Base-by-base conservation (phyloP, 2,797 vertebrate genomes). In the Meda fulgida region DNA sequence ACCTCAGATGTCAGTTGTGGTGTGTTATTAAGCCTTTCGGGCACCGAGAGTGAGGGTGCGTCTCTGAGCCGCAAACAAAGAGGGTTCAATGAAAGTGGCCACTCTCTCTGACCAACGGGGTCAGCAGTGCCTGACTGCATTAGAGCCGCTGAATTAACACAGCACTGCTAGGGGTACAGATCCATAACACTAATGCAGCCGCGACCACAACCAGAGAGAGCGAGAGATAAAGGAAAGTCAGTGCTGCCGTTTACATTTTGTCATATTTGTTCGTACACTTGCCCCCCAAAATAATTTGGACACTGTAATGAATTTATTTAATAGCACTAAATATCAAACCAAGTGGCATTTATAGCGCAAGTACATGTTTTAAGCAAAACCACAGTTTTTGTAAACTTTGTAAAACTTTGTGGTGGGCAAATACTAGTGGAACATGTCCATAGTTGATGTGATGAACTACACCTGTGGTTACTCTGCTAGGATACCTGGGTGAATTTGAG, bases 1-100 rank as follows among this genome's bases (percentile, higher is more conserved):
- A 86, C 87, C 85, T 91, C 84, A 92, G 89, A 92, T 78, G 91
- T 88, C 91, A 92, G 91, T 89, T 90, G 91, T 91, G 89, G 91
- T 92, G 90, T 82, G 87, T 90, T 92, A 94, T 94, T 94, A 92
- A 93, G 91, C 89, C 89, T 88, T 91, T 91, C 88, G 26, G 84
- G 21, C 58, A 69, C 92, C 93, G 92, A 94, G 91, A 92, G 90
- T 91, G 89, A 88, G 66, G 90, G 91, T 90, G 89, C 92, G 88
- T 91, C 92, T 92, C 89, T 81, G 93, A 93, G 93, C 94, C 91
- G 43, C 94, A 94, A 92, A 92, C 90, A 89, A 89, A 87, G 91
- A 86, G 88, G 89, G 77, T 65, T 78, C 75, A 84, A 84, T 84
- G 66, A 71, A n/a, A 84, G 76, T 70, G 89, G 86, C 82, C 89